A percentile compares a stretch with the other conserved stretches of the same genome.
These are phyloP conservation scores for Cisticola juncidis DNA, from an alignment of 2,113 vertebrate genomes.

Conservation along the genomic window DNA sequence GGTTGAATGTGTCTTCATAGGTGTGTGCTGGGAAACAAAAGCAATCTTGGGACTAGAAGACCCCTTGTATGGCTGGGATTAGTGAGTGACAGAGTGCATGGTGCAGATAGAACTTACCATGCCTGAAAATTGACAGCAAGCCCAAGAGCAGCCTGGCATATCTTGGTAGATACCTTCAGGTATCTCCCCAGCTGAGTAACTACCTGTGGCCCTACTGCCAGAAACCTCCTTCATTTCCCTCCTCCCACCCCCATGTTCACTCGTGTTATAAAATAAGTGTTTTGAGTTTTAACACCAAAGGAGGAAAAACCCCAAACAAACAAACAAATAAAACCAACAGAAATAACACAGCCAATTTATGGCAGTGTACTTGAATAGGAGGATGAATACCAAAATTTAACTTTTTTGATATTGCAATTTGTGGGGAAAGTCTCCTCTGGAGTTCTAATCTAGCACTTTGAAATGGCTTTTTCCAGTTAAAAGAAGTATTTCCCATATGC, in stretches of 20 bases:
- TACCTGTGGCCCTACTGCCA: not conserved
- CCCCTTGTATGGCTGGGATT: not conserved
- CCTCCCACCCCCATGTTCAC: not conserved
- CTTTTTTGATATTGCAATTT: not conserved
- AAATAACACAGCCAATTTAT: not conserved
- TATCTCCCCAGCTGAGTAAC: not conserved
- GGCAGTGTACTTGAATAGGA: not conserved
- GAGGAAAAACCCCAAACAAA: not conserved
- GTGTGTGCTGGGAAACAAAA: not conserved
- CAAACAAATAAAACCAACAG: not conserved
- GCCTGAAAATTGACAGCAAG: not conserved
- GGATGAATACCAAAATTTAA: not conserved
- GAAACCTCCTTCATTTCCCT: not conserved
- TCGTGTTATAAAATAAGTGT: not conserved
- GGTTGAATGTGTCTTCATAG: not conserved
- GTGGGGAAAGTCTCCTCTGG: not conserved
- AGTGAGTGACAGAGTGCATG: not conserved
- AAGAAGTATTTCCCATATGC: slow-evolving; percentile 12
- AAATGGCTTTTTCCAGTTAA: not conserved
- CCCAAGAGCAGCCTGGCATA: not conserved
- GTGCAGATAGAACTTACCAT: not conserved
- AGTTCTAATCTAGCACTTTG: not conserved
- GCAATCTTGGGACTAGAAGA: rapidly evolving
- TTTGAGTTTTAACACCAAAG: not conserved
- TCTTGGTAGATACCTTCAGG: not conserved